Base-by-base conservation (phyloP, 2,113 vertebrate genomes). In the Alethe castanea region DNA sequence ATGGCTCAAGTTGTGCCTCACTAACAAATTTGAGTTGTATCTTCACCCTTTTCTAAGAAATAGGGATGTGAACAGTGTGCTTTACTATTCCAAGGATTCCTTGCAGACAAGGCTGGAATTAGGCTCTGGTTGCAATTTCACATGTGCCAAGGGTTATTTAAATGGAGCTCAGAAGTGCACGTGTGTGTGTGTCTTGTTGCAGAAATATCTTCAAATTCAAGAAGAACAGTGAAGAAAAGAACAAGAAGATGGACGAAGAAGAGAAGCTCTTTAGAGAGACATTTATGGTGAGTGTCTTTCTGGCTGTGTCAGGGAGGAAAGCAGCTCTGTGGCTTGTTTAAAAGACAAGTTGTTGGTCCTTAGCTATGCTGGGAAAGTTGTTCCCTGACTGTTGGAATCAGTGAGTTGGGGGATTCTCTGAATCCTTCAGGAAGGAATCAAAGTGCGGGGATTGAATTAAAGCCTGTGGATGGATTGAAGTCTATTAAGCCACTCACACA, bases 241-340 rank as follows among this genome's bases (percentile, higher is more conserved):
- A 35, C 57, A 98, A 94, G 81, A 96, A 96, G 83, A 85, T 96
- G 80, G 76, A 88, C 42, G 97, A 93, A 88, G 98, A 98, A 70
- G 98, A 98, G 84, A 97, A 97, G 80, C 4, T 88, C 42, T 98
- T 98, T 18, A 96, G 98, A 95, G 96, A 98, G 83, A 97, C 81
- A 9, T 98, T 98, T 54, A 91, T 97, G 97, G 98, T 98, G 94
- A 0, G 95, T 96, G 74, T 38, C 48, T 29, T 38, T 26, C 8
- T 14, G 19, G 10, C 19, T 54, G 35, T 64, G 54, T 26, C 31
- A n/a, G 70, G 35, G 42, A 69, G 38, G 42, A 40, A 60, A 72
- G 40, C 69, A 65, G 18, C 22, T 47, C 16, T 3, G 4, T 15
- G 25, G 5, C 7, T 12, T 13, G 17, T 11, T 65, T 42, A 36